These are phyloP conservation scores for Anaspis maculata DNA, from an alignment of 2,888 invertebrate genomes.

Conservation along the genomic window DNA sequence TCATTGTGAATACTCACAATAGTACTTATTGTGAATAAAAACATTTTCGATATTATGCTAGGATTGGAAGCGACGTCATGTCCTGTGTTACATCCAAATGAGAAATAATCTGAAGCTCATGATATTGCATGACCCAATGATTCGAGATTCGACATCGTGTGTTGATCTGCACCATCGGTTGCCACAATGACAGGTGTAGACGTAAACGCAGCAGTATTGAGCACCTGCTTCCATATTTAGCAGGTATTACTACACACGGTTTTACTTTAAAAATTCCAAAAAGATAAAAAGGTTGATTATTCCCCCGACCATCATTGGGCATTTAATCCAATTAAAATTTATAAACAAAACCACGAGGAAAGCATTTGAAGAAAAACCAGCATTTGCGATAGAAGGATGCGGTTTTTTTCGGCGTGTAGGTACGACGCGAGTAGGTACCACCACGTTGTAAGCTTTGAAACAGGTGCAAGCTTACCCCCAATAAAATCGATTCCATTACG, in stretches of 20 bases:
- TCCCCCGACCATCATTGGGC: constrained; percentile 8
- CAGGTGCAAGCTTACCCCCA: constrained; percentile 11
- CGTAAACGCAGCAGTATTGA: constrained; percentile 25
- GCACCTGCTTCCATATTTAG: constrained; percentile 33
- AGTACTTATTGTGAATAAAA: too few species aligned
- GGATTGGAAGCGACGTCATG: too few species aligned
- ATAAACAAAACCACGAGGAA: not conserved
- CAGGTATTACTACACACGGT: constrained; percentile 22
- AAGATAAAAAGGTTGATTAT: constrained; percentile 13
- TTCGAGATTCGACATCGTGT: constrained; percentile 24
- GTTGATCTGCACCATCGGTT: constrained; percentile 29
- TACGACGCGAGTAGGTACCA: too few species aligned
- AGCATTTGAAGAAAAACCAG: too few species aligned
- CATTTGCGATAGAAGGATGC: too few species aligned
- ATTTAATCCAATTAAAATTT: constrained; percentile 10
- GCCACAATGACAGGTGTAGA: constrained; percentile 32
- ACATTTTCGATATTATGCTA: too few species aligned
- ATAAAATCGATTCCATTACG: constrained; percentile 16
- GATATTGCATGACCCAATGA: constrained; percentile 25
- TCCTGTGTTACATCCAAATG: too few species aligned
- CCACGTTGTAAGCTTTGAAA: too few species aligned
- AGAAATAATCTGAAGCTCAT: constrained; percentile 17
- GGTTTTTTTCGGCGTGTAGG: too few species aligned
- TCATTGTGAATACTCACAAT: too few species aligned
- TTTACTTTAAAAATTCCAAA: constrained; percentile 12